Evolutionary conservation across 2,888 invertebrate genomes (phyloP).

Genomic region (Tipula lateralis): DNA sequence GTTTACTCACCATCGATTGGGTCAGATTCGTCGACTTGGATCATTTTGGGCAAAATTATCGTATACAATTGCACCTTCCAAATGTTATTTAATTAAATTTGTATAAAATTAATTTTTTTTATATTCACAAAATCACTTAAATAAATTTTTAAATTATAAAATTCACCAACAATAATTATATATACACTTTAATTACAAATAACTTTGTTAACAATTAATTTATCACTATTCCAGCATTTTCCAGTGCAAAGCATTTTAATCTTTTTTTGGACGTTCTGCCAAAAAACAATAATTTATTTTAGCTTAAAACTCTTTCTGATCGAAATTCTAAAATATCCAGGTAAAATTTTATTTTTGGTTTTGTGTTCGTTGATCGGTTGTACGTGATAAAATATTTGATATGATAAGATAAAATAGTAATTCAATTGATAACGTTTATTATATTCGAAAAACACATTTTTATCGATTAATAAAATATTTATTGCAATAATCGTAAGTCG

Average conservation of each 20-base stretch:
- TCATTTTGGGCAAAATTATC: constrained; percentile 58
- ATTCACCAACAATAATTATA: neutral
- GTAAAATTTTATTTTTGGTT: neutral
- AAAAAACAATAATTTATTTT: neutral
- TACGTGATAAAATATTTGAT: neutral
- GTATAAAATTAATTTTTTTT: neutral
- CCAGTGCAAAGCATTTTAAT: neutral
- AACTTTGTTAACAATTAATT: neutral
- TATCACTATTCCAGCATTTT: neutral
- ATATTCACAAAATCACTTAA: neutral
- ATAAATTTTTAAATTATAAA: neutral
- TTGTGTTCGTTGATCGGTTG: neutral
- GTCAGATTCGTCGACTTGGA: constrained; percentile 84
- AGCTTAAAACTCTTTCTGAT: neutral
- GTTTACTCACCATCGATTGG: constrained; percentile 76
- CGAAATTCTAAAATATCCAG: neutral
- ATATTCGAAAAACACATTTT: neutral
- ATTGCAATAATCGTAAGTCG: neutral
- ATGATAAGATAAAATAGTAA: constrained; percentile 4
- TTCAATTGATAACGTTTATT: neutral
- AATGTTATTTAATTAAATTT: neutral
- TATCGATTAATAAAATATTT: neutral
- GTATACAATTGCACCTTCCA: neutral
- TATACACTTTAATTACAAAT: neutral
- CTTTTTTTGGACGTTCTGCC: neutral